Percentiles rank a stretch among this genome's conserved stretches.
phyloP scores from a whole-genome alignment of 2,797 vertebrate species.

The Amphiprion clarkii region DNA sequence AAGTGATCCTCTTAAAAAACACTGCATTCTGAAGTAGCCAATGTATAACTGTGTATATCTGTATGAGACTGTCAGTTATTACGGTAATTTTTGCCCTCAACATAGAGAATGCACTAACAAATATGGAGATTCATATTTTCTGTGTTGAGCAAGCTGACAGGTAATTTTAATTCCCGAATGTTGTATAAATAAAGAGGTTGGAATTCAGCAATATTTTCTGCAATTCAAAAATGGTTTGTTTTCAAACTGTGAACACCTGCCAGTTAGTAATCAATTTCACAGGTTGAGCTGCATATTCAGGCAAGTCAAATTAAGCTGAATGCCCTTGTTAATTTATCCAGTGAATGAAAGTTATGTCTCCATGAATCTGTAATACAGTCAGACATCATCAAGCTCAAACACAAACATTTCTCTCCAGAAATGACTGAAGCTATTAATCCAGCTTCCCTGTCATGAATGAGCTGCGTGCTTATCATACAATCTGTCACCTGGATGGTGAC shows the following conservation, averaged over 20 bases:
- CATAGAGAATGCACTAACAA: not conserved
- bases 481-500: conserved; percentile 15
- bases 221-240: conserved; percentile 18
- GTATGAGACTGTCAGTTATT: not conserved
- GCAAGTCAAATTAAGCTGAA: conserved; percentile 29
- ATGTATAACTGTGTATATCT: not conserved
- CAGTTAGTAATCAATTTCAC: conserved; percentile 38
- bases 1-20: not conserved
- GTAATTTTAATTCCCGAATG: not conserved
- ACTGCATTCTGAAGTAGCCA: not conserved
- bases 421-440: conserved; percentile 7
- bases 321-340: conserved; percentile 28
- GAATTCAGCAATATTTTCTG: not conserved
- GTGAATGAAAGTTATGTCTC: conserved; percentile 13
- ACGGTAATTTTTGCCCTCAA: not conserved
- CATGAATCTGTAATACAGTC: conserved; percentile 20
- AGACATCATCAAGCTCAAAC: conserved; percentile 30
- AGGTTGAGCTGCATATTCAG: not conserved
- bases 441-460: conserved; percentile 28
- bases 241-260: conserved; percentile 36
- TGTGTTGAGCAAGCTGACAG: not conserved
- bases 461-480: conserved; percentile 10
- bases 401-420: conserved; percentile 23
- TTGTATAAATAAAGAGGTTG: not conserved
- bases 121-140: not conserved